A percentile compares a stretch with the other conserved stretches of the same genome.
Evolutionary conservation across 2,888 invertebrate species (phyloP).

Genomic region (Dastarcus helophoroides): DNA sequence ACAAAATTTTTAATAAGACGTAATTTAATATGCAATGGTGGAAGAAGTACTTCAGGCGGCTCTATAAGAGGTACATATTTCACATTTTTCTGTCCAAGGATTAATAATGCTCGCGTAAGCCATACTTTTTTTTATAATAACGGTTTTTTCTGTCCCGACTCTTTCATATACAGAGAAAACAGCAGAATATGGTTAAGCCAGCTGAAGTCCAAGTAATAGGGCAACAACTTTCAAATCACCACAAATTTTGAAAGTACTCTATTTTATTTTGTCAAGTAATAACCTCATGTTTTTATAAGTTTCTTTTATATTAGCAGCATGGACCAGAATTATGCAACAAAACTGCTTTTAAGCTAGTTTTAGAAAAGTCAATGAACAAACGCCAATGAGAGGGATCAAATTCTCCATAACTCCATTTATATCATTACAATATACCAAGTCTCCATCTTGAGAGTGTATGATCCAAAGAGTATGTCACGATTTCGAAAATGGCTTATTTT

Average conservation of each 20-base stretch:
- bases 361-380: conserved; percentile 3
- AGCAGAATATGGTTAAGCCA: conserved; percentile 2
- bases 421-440: conserved; percentile 2
- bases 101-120: neutral
- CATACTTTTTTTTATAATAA: conserved; percentile 1
- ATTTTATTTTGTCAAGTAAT: conserved; percentile 3
- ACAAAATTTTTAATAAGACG: conserved; percentile 1
- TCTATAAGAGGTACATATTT: conserved; percentile 4
- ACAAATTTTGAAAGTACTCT: conserved; percentile 1
- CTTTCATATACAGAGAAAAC: neutral
- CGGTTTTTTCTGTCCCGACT: conserved; percentile 2
- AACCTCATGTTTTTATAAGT: conserved; percentile 2
- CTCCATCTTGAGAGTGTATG: conserved; percentile 2
- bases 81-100: neutral
- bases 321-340: neutral
- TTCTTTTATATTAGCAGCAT: conserved; percentile 4
- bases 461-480: conserved; percentile 1
- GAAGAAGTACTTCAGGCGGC: conserved; percentile 1
- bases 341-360: conserved; percentile 3
- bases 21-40: conserved; percentile 5
- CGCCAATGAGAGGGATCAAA: conserved; percentile 3
- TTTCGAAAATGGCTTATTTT: conserved; percentile 4
- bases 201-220: conserved; percentile 4
- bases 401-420: conserved; percentile 2
- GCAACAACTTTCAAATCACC: conserved; percentile 3